Evolutionary conservation across 2,888 invertebrate genomes (phyloP).

Genomic region (Merodon equestris): DNA sequence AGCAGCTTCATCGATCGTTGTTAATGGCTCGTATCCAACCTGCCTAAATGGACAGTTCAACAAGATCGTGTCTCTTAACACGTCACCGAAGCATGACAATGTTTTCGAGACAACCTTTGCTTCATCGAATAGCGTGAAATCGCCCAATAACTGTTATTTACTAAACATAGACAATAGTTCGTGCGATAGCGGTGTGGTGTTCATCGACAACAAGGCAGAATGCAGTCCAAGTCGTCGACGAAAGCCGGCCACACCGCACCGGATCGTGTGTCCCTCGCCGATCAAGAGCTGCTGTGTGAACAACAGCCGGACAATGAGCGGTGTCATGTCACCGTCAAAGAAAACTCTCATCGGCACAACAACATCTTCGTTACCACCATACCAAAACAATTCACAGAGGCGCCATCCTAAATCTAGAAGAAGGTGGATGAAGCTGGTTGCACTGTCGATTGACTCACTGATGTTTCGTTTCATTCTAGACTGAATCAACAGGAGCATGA

Average conservation of each 20-base stretch:
- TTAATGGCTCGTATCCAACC: slow-evolving; percentile 52
- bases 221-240: slow-evolving; percentile 72
- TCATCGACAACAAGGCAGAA: slow-evolving; percentile 69
- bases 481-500: slow-evolving; percentile 66
- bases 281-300: slow-evolving; percentile 72
- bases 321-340: slow-evolving; percentile 61
- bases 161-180: slow-evolving; percentile 78
- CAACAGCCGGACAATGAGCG: slow-evolving; percentile 28
- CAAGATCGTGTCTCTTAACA: slow-evolving; percentile 76
- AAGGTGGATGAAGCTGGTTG: slow-evolving; percentile 58
- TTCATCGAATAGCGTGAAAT: slow-evolving; percentile 52
- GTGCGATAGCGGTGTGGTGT: slow-evolving; percentile 78
- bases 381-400: slow-evolving; percentile 66
- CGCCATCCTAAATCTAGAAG: slow-evolving; percentile 70
- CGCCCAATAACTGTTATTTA: slow-evolving; percentile 69
- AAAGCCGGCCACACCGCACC: slow-evolving; percentile 81
- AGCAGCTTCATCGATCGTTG: slow-evolving; percentile 69
- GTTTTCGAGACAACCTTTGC: slow-evolving; percentile 54
- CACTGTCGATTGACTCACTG: background rate
- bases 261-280: slow-evolving; percentile 80
- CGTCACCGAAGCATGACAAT: slow-evolving; percentile 69
- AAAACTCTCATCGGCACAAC: slow-evolving; percentile 42
- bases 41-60: slow-evolving; percentile 77
- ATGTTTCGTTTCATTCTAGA: slow-evolving; percentile 16
- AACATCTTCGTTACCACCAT: slow-evolving; percentile 46